phyloP scores from a whole-genome alignment of 2,888 invertebrate genomes.

The Lepidochitona cinerea region DNA sequence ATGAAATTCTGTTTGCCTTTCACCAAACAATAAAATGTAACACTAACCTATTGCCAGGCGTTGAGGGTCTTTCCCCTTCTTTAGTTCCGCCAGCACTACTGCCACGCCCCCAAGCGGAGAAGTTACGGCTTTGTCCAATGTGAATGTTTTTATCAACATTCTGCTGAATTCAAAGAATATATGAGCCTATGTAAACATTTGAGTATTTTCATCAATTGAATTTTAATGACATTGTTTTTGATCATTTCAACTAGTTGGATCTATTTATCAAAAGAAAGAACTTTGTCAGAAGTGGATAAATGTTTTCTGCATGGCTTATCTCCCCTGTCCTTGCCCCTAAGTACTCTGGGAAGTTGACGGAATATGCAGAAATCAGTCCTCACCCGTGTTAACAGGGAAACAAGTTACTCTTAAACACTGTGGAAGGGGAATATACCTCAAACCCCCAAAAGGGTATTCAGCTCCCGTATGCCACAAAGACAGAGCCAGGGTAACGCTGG shows the following conservation, averaged over 20 bases:
- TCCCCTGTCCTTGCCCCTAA: constrained; percentile 6
- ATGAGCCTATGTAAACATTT: too few relatives aligned
- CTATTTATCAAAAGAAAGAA: too few relatives aligned
- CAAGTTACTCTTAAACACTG: background rate
- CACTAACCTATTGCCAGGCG: constrained; percentile 60
- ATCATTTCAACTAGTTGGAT: too few relatives aligned
- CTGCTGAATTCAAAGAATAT: constrained; percentile 38
- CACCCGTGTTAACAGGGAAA: background rate
- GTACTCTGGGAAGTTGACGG: constrained; percentile 7
- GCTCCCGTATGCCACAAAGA: constrained; percentile 3
- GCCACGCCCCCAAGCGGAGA: constrained; percentile 67
- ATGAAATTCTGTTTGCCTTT: too few relatives aligned
- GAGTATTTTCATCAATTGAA: too few relatives aligned
- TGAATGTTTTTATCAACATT: constrained; percentile 67
- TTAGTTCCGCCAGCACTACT: constrained; percentile 61
- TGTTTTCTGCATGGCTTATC: background rate
- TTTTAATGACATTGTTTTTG: too few relatives aligned
- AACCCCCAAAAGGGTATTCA: background rate
- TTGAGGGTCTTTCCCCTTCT: constrained; percentile 57
- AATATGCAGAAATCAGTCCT: background rate
- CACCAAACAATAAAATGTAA: too few relatives aligned
- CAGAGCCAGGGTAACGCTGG: constrained; percentile 8
- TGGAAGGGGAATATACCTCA: constrained; percentile 12
- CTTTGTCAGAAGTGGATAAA: too few relatives aligned
- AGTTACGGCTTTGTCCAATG: constrained; percentile 66